A percentile compares a stretch with the other conserved stretches of the same genome.
These are phyloP conservation scores for Cottus gobio DNA, from an alignment of 2,113 vertebrate species.

Conservation along the genomic window DNA sequence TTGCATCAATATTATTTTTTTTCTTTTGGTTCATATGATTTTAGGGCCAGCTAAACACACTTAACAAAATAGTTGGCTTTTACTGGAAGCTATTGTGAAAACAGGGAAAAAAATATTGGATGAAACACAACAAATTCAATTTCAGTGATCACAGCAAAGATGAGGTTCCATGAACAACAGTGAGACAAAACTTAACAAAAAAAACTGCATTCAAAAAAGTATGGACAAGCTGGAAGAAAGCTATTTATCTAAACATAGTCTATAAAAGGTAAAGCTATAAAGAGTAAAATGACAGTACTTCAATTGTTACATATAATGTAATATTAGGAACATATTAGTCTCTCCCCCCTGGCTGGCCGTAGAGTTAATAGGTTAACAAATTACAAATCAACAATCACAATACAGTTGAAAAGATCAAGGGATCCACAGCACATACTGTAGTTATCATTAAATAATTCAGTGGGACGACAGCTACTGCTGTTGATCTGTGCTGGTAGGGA, in stretches of 20 bases:
- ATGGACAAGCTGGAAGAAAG: neutral
- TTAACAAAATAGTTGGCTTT: no score
- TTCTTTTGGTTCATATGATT: neutral
- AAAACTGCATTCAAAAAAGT: neutral
- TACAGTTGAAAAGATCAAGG: neutral
- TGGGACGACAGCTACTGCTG: neutral
- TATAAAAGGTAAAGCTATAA: neutral
- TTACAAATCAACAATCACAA: neutral
- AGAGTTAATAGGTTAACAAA: neutral
- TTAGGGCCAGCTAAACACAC: neutral
- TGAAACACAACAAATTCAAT: neutral
- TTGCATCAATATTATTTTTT: slow-evolving; percentile 12
- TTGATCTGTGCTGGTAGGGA: neutral
- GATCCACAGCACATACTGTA: neutral
- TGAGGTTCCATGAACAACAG: neutral
- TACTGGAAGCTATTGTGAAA: neutral
- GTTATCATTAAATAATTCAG: neutral
- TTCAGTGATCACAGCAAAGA: neutral
- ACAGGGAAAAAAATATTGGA: neutral
- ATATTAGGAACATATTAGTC: neutral
- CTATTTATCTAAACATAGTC: neutral
- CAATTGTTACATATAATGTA: neutral
- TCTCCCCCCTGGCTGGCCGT: neutral
- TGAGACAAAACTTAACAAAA: neutral
- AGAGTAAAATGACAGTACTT: neutral